phyloP scores from a whole-genome alignment of 2,888 invertebrate species.

The Ptilodon capucinus region DNA sequence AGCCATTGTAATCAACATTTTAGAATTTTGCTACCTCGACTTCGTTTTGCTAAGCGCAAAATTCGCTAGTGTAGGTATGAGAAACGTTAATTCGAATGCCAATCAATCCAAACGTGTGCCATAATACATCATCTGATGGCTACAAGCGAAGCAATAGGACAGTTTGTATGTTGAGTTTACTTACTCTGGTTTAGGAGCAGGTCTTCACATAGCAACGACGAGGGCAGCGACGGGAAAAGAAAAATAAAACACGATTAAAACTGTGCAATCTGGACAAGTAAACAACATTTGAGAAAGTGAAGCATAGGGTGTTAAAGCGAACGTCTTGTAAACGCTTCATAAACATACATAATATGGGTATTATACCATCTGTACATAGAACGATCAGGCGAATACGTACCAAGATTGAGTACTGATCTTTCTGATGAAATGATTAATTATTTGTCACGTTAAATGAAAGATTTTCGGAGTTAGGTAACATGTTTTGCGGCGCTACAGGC shows the following conservation, averaged over 20 bases:
- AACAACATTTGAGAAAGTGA: conserved; percentile 40
- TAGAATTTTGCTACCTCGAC: conserved; percentile 44
- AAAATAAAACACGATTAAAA: conserved; percentile 61
- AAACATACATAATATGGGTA: conserved; percentile 28
- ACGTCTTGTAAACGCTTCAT: conserved; percentile 31
- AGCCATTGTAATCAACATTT: conserved; percentile 47
- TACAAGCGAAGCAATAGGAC: conserved; percentile 67
- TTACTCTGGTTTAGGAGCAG: conserved; percentile 87
- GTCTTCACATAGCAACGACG: conserved; percentile 77
- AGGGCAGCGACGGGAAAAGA: conserved; percentile 68
- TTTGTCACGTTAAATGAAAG: conserved; percentile 48
- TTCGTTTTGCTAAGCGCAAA: conserved; percentile 38
- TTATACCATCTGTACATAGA: conserved; percentile 33
- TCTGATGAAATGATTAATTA: conserved; percentile 32
- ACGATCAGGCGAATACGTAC: conserved; percentile 56
- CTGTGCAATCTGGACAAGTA: conserved; percentile 32
- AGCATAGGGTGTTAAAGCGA: conserved; percentile 55
- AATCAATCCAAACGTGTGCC: conserved; percentile 60
- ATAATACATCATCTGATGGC: conserved; percentile 51
- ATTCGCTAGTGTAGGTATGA: conserved; percentile 31
- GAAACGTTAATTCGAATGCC: conserved; percentile 51
- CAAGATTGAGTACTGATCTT: conserved; percentile 44
- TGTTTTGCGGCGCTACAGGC: conserved; percentile 44
- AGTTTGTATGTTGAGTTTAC: conserved; percentile 54
- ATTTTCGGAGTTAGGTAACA: conserved; percentile 52